phyloP scores from a whole-genome alignment of 2,888 invertebrate species.

The Pammene fasciana region DNA sequence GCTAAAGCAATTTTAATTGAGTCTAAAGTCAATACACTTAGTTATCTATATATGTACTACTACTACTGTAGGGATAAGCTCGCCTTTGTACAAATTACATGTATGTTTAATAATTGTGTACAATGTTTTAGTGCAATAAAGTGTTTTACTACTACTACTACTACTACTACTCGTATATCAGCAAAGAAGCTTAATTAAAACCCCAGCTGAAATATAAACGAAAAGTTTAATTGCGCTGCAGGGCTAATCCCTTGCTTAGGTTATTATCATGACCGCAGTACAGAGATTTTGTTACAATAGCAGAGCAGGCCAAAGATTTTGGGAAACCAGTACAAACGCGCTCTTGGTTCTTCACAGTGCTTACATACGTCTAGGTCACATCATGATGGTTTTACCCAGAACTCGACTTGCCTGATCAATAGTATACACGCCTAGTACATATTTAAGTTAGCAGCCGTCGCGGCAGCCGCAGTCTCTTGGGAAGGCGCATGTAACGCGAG shows the following conservation, averaged over 20 bases:
- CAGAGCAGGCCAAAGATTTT: not conserved
- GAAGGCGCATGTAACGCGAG: constrained; percentile 17
- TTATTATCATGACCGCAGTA: constrained; percentile 48
- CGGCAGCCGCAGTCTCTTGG: constrained; percentile 40
- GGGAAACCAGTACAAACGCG: not conserved
- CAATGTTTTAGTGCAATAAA: too few species aligned
- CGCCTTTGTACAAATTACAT: too few species aligned
- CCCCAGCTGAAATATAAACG: constrained; percentile 19
- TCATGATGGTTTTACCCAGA: not conserved
- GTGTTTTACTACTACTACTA: too few species aligned
- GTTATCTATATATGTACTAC: too few species aligned
- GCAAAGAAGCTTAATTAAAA: constrained; percentile 20
- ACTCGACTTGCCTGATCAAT: not conserved
- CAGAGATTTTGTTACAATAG: not conserved
- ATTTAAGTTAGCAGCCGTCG: constrained; percentile 47
- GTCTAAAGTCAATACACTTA: too few species aligned
- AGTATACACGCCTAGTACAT: constrained; percentile 37
- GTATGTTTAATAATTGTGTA: too few species aligned
- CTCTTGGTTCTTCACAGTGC: not conserved
- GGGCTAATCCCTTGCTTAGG: constrained; percentile 22
- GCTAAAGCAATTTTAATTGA: too few species aligned
- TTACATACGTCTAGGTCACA: not conserved
- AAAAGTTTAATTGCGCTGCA: constrained; percentile 30
- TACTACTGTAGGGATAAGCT: too few species aligned
- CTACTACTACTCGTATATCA: too few species aligned